phyloP scores from a whole-genome alignment of 2,797 vertebrate species.

The Macropodus opercularis region DNA sequence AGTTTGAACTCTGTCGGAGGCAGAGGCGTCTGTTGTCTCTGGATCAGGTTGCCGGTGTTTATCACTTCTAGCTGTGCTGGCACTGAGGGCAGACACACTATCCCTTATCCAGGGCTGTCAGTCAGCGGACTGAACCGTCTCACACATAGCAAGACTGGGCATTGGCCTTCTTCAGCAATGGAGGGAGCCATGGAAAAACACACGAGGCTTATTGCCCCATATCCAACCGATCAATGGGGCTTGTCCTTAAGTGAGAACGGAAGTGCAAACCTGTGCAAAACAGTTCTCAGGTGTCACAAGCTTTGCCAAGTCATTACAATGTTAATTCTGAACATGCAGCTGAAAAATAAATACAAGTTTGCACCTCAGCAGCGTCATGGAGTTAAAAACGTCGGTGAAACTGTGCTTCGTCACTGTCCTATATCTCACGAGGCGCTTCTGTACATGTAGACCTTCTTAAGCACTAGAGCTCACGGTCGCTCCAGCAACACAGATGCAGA shows the following conservation, averaged over 20 bases:
- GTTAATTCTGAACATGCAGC: constrained; percentile 45
- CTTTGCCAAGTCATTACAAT: constrained; percentile 50
- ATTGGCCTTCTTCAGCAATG: constrained; percentile 67
- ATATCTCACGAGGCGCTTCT: constrained; percentile 14
- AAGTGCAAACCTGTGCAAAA: constrained; percentile 71
- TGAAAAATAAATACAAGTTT: constrained; percentile 15
- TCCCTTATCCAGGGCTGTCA: constrained; percentile 92
- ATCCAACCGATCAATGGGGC: constrained; percentile 76
- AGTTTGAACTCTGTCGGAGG: constrained; percentile 90
- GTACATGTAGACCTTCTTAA: constrained; percentile 9
- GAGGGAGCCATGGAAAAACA: constrained; percentile 74
- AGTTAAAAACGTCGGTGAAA: neutral
- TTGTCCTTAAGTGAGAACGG: constrained; percentile 80
- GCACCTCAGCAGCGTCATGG: constrained; percentile 14
- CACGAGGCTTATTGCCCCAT: constrained; percentile 67
- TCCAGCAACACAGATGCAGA: constrained; percentile 18
- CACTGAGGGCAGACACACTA: constrained; percentile 89
- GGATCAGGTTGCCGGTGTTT: constrained; percentile 94
- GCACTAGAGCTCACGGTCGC: neutral
- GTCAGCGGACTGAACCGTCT: constrained; percentile 77
- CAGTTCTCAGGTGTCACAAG: constrained; percentile 67
- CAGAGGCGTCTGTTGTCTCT: constrained; percentile 88
- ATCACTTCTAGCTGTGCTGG: constrained; percentile 92
- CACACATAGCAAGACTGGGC: constrained; percentile 78
- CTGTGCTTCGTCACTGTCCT: neutral